Evolutionary conservation across 2,113 vertebrate genomes (phyloP).

Genomic region (Ictalurus punctatus): DNA sequence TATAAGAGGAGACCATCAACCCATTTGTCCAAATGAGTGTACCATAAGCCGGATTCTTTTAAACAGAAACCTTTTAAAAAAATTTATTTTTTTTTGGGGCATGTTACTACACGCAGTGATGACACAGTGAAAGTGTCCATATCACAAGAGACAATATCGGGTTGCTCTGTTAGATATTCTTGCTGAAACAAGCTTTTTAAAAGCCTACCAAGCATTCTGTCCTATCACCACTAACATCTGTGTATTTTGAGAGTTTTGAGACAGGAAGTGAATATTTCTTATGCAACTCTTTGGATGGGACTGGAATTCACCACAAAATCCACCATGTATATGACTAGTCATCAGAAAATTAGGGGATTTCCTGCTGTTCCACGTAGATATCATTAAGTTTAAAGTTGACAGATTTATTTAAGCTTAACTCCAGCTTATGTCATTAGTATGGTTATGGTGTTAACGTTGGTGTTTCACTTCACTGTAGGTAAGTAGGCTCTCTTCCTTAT

Average conservation of each 20-base stretch:
- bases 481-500: constrained; percentile 36
- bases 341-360: not conserved
- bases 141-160: not conserved
- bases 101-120: not conserved
- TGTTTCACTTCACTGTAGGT: constrained; percentile 42
- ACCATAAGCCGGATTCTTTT: not conserved
- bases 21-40: not conserved
- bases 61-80: not conserved
- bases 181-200: not conserved
- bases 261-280: not conserved
- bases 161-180: not conserved
- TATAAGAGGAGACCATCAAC: not conserved
- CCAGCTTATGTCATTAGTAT: not conserved
- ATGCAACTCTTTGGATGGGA: not conserved
- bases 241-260: not conserved
- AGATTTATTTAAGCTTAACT: not conserved
- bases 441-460: not conserved
- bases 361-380: not conserved
- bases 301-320: not conserved
- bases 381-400: not conserved
- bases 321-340: not conserved
- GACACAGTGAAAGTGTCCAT: not conserved
- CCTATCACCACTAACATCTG: not conserved
- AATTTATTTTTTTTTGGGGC: not conserved
- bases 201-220: not conserved